These are phyloP conservation scores for Andrena cerasifolii DNA, from an alignment of 1,140 invertebrate species.

Conservation along the genomic window DNA sequence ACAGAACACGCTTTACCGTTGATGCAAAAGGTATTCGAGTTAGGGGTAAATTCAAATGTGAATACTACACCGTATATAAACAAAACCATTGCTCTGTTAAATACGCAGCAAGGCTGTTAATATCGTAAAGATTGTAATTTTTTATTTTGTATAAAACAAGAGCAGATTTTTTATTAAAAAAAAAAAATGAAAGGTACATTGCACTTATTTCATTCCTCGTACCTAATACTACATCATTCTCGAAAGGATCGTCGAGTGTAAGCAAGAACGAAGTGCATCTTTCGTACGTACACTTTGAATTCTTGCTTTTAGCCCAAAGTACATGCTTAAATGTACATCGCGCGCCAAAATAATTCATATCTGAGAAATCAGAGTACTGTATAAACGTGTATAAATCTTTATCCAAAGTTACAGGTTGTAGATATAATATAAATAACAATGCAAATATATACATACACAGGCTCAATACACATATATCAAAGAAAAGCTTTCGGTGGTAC, in stretches of 20 bases:
- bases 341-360: background rate
- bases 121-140: slow-evolving; percentile 45
- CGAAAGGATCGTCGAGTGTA: no score
- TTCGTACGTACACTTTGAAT: no score
- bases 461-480: slow-evolving; percentile 19
- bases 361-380: background rate
- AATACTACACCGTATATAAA: slow-evolving; percentile 90
- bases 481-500: slow-evolving; percentile 75
- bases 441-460: slow-evolving; percentile 1
- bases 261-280: background rate
- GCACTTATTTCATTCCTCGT: slow-evolving; percentile 19
- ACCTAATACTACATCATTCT: background rate
- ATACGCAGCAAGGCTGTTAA: slow-evolving; percentile 91
- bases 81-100: slow-evolving; percentile 90
- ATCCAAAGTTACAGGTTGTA: background rate
- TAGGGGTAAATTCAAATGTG: slow-evolving; percentile 90
- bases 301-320: background rate
- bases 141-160: slow-evolving; percentile 58
- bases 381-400: slow-evolving; percentile 6
- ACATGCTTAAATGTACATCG: background rate
- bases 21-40: slow-evolving; percentile 90
- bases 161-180: slow-evolving; percentile 43
- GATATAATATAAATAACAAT: background rate
- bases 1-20: slow-evolving; percentile 90
- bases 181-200: slow-evolving; percentile 4